Percentiles rank a stretch among this genome's conserved stretches.
These are phyloP conservation scores for Tridacna gigas DNA, from an alignment of 2,888 invertebrate species.

Conservation along the genomic window DNA sequence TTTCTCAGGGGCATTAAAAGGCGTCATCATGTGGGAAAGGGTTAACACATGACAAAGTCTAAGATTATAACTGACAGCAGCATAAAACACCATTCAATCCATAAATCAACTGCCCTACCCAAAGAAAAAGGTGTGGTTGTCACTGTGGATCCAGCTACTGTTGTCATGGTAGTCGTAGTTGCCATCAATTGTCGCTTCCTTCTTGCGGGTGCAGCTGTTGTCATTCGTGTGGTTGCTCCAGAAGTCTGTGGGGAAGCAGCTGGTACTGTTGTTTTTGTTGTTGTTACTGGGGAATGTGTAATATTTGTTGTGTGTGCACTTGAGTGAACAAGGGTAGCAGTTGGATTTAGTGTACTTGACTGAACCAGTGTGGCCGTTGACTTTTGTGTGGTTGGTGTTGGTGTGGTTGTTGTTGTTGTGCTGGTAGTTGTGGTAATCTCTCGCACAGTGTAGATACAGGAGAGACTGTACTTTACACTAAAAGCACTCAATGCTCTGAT, in stretches of 20 bases:
- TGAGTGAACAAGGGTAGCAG: not conserved
- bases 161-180: too few species aligned
- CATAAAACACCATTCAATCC: too few species aligned
- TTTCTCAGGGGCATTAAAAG: too few species aligned
- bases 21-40: too few species aligned
- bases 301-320: not conserved
- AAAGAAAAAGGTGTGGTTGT: too few species aligned
- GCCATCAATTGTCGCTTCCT: not conserved
- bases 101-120: too few species aligned
- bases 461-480: not conserved
- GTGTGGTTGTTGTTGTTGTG: slow-evolving; percentile 11
- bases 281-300: not conserved
- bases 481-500: not conserved
- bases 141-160: too few species aligned
- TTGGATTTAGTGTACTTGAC: not conserved
- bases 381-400: slow-evolving; percentile 12
- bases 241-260: not conserved
- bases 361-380: not conserved
- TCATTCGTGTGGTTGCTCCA: not conserved
- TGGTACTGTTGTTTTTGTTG: not conserved
- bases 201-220: not conserved
- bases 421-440: not conserved
- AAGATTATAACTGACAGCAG: too few species aligned
- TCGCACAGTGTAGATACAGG: slow-evolving; percentile 11
- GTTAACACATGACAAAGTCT: too few species aligned